A percentile compares a stretch with the other conserved stretches of the same genome.
Conservation (phyloP, 2,888 invertebrate genomes). For the Buathra laborator region DNA sequence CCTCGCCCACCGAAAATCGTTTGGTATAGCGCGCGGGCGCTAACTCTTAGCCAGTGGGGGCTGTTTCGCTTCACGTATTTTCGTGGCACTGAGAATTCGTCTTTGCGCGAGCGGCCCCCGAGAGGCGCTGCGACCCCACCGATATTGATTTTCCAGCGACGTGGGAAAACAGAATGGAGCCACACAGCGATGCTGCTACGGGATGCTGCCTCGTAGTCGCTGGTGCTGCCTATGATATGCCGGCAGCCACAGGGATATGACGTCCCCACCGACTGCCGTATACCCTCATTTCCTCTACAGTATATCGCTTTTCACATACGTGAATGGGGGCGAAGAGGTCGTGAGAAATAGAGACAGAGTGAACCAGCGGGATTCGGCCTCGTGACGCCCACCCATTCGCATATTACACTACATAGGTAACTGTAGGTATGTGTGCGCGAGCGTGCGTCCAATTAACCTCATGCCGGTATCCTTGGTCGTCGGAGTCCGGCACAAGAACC, state of each 20-base stretch:
- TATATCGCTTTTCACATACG: constrained; percentile 52
- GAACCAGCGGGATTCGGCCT: constrained; percentile 16
- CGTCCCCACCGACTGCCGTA: constrained; percentile 43
- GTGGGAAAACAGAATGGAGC: constrained; percentile 70
- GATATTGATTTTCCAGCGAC: constrained; percentile 83
- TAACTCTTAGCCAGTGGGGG: constrained; percentile 67
- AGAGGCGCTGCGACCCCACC: constrained; percentile 82
- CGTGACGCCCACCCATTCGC: not conserved
- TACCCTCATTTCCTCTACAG: constrained; percentile 21
- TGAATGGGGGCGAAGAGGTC: constrained; percentile 36
- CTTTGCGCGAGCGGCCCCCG: constrained; percentile 79
- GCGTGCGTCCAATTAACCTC: constrained; percentile 40
- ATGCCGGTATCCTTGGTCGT: constrained; percentile 3
- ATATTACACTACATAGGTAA: not conserved
- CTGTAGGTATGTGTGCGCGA: constrained; percentile 1
- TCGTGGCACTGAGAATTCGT: constrained; percentile 83
- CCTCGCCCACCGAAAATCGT: constrained; percentile 53
- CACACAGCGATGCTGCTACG: constrained; percentile 46
- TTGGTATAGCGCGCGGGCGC: constrained; percentile 66
- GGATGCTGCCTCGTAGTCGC: constrained; percentile 58
- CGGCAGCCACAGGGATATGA: constrained; percentile 38
- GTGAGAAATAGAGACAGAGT: constrained; percentile 42
- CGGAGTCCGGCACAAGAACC: not conserved
- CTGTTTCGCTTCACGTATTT: constrained; percentile 78
- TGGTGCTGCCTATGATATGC: constrained; percentile 79